Percentiles rank a stretch among this genome's conserved stretches.
These are phyloP conservation scores for Anoplopoma fimbria DNA, from an alignment of 2,113 vertebrate genomes.

Conservation along the genomic window DNA sequence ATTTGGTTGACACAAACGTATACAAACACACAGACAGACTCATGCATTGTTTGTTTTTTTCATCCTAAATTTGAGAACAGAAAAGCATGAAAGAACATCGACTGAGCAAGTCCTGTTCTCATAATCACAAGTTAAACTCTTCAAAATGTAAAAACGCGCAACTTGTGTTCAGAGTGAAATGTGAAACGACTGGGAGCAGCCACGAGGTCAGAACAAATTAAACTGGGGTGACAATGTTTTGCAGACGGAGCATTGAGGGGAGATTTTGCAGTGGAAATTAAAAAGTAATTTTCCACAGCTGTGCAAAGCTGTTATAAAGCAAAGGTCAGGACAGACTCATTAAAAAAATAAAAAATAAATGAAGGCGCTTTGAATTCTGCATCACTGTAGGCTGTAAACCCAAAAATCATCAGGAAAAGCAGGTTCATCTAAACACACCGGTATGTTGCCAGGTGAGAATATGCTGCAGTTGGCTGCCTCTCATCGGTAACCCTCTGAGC, in stretches of 20 bases:
- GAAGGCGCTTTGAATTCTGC: not conserved
- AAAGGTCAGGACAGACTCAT: not conserved
- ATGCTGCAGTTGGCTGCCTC: not conserved
- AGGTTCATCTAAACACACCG: not conserved
- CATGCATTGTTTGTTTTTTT: constrained; percentile 3
- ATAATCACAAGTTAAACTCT: constrained; percentile 4
- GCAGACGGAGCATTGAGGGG: not conserved
- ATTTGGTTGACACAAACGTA: not conserved
- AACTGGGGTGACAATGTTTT: constrained; percentile 3
- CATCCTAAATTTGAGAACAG: constrained; percentile 3
- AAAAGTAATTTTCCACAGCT: constrained; percentile 5
- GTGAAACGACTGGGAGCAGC: not conserved
- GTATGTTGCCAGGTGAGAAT: not conserved
- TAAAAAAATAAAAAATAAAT: constrained; percentile 2
- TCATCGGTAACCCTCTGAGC: not conserved
- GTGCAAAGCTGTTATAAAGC: not conserved
- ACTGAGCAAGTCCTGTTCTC: not conserved
- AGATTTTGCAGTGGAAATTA: not conserved
- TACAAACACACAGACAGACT: constrained; percentile 7
- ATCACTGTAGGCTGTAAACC: not conserved
- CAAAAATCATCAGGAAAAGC: no score
- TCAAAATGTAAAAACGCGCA: constrained; percentile 13
- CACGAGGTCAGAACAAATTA: not conserved
- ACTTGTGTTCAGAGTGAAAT: not conserved
- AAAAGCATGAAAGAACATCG: not conserved